Evolutionary conservation across 2,888 invertebrate species (phyloP).

Genomic region (Operophtera brumata): DNA sequence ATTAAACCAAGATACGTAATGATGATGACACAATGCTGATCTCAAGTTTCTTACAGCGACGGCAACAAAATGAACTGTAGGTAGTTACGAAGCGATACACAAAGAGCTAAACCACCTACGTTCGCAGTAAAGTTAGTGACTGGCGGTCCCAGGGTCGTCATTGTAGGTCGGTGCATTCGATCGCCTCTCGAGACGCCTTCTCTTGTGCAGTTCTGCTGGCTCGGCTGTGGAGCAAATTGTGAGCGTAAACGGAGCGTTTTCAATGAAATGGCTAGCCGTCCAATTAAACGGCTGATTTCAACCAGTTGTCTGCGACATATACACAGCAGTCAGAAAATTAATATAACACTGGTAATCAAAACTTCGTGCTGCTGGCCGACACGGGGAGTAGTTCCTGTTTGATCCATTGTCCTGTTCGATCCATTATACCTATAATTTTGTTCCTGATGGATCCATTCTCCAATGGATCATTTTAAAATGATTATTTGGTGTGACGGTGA

Average conservation of each 20-base stretch:
- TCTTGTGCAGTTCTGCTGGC: slow-evolving; percentile 33
- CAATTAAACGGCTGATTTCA: no score
- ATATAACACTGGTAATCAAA: no score
- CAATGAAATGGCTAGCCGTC: no score
- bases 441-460: no score
- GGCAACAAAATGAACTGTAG: slow-evolving; percentile 32
- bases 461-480: no score
- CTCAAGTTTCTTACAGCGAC: slow-evolving; percentile 34
- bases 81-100: slow-evolving; percentile 35
- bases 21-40: slow-evolving; percentile 14
- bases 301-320: no score
- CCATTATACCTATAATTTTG: no score
- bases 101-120: slow-evolving; percentile 38
- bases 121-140: slow-evolving; percentile 44
- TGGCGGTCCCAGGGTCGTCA: slow-evolving; percentile 46
- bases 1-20: neutral
- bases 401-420: no score
- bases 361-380: no score
- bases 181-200: slow-evolving; percentile 37
- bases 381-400: no score
- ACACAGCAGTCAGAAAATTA: no score
- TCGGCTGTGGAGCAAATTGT: slow-evolving; percentile 32
- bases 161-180: slow-evolving; percentile 48
- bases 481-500: no score
- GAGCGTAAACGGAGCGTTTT: slow-evolving; percentile 31